Base-by-base conservation (phyloP, 2,888 invertebrate genomes). In the Lycophotia porphyrea region DNA sequence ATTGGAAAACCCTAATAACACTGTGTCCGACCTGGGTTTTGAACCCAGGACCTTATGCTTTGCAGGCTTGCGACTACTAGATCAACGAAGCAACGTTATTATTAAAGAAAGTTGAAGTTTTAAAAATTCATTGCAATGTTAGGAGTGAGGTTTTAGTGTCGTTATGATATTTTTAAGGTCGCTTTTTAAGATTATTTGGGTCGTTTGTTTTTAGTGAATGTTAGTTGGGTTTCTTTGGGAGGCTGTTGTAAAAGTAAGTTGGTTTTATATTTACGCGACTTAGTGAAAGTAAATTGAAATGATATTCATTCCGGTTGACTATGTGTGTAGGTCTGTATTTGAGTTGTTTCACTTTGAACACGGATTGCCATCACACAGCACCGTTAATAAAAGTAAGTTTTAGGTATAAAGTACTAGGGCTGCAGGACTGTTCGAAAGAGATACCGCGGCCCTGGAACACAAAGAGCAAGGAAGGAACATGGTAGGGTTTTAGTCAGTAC, bases 131-230 rank as follows among this genome's bases (percentile, higher is more conserved):
- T 58, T 24, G 64, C 31, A 42, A 60, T 47, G 63, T 58, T 58
- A 49, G 42, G 31, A 27, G 47, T 39, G 47, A 52, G 58, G 52
- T 69, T 80, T 79, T 60, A 79, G 36, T 68, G 49, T 18, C 21
- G 58, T 68, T 68, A 2, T 31, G 68, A 42, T 49, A 24, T 34
- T 52, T 55, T 47, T 18, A 80, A 80, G 52, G 74, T 66, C 60
- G 1, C 36, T 15, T 49, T 79, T 63, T 42, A 71, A 52, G 60
- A 69, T 80, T 52, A 65, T 74, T 60, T 8, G n/a, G 9, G 44
- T 65, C 36, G 58, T 79, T 79, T n/a, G 44, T 49, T 67, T 80
- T 55, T 60, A 68, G 67, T 80, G 18, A 11, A 65, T 49, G 21
- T 79, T 64, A 63, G 72, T 78, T 49, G 44, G 2, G 31, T 44